phyloP scores from a whole-genome alignment of 2,113 vertebrate genomes.

The Podarcis cretensis region DNA sequence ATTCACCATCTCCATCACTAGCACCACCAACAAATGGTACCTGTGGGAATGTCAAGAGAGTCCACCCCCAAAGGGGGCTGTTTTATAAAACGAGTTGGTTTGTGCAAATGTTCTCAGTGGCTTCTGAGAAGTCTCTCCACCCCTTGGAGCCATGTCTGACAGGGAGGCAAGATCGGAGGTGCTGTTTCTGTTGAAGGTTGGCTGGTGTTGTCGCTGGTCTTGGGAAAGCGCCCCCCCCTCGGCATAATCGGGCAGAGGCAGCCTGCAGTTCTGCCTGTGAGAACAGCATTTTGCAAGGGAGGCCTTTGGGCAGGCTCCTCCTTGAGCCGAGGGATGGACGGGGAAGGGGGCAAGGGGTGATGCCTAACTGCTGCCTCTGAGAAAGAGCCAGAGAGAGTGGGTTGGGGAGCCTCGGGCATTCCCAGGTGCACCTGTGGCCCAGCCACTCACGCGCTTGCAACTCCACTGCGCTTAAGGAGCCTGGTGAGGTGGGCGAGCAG shows the following conservation, averaged over 20 bases:
- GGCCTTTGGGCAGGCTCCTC: not conserved
- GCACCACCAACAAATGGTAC: fast-evolving
- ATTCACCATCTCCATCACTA: too few relatives aligned
- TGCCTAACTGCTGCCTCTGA: not conserved
- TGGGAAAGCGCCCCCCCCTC: not conserved
- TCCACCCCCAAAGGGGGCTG: not conserved
- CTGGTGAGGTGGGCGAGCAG: constrained; percentile 4
- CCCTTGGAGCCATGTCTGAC: not conserved
- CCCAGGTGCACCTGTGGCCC: not conserved
- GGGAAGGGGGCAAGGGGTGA: not conserved
- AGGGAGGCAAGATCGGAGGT: constrained; percentile 25
- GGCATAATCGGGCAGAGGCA: not conserved
- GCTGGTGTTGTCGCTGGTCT: too few relatives aligned
- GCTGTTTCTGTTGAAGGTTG: constrained; percentile 62
- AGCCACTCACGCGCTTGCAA: fast-evolving
- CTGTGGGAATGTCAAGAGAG: constrained; percentile 45
- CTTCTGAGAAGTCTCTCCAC: not conserved
- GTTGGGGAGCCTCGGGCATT: not conserved
- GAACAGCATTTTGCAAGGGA: not conserved
- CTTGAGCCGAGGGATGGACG: not conserved
- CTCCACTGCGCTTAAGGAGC: constrained; percentile 11
- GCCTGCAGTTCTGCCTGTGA: not conserved
- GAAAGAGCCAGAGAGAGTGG: too few relatives aligned
- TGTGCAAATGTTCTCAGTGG: not conserved
- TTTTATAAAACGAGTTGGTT: fast-evolving